A percentile compares a stretch with the other conserved stretches of the same genome.
phyloP scores from a whole-genome alignment of 53 echinoderm and acorn worm species.

The Patiria pectinifera region DNA sequence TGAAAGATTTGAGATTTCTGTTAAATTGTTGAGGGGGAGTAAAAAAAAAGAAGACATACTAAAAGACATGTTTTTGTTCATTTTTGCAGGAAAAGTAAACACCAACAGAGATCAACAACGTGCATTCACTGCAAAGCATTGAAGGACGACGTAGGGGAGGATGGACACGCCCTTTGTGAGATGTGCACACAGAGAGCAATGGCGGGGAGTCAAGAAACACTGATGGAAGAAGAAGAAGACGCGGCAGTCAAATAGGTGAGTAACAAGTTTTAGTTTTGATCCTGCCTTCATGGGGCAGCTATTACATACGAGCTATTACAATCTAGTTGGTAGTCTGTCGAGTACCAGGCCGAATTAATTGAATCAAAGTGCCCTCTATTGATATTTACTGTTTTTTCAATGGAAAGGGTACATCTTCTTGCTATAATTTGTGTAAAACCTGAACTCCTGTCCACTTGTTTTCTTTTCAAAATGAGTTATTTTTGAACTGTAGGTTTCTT shows the following conservation, averaged over 20 bases:
- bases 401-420: too few species aligned
- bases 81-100: constrained; percentile 38
- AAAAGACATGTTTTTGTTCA: neutral
- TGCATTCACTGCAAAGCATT: constrained; percentile 41
- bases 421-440: too few species aligned
- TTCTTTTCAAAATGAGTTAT: too few species aligned
- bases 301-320: too few species aligned
- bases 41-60: neutral
- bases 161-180: constrained; percentile 6
- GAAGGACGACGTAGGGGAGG: constrained; percentile 11
- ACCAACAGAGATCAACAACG: constrained; percentile 29
- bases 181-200: constrained; percentile 3
- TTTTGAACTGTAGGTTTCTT: too few species aligned
- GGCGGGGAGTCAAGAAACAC: constrained; percentile 29
- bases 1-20: too few species aligned
- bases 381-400: too few species aligned
- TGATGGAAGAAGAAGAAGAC: constrained; percentile 50
- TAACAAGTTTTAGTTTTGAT: constrained; percentile 16
- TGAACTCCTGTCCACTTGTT: too few species aligned
- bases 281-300: neutral
- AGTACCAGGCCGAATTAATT: too few species aligned
- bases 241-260: constrained; percentile 41
- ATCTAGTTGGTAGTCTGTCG: too few species aligned
- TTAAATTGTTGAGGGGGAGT: too few species aligned
- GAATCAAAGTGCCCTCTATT: too few species aligned